Evolutionary conservation across 2,113 vertebrate species (phyloP).

Genomic region (Colius striatus): DNA sequence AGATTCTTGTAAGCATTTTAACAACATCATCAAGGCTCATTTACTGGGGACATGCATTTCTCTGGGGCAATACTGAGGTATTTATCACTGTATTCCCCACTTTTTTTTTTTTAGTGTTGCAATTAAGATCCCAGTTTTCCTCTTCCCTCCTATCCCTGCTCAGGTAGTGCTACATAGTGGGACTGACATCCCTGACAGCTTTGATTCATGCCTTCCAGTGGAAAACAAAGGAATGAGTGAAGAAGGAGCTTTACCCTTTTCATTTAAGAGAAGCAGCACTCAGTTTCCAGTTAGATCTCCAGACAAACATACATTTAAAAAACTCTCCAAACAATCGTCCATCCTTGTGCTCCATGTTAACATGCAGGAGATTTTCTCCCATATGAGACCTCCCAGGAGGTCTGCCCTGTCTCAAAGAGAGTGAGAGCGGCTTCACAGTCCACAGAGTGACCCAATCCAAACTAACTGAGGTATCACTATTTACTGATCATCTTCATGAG

Average conservation of each 20-base stretch:
- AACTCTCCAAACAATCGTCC: neutral
- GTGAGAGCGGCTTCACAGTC: neutral
- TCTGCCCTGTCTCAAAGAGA: neutral
- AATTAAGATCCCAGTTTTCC: neutral
- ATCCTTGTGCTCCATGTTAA: neutral
- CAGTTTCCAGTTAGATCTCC: neutral
- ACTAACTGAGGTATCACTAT: fast-evolving
- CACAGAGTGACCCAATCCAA: neutral
- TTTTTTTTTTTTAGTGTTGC: neutral
- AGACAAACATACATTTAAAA: neutral
- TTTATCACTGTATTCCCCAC: neutral
- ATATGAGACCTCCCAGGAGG: neutral
- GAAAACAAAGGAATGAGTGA: neutral
- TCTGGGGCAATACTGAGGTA: neutral
- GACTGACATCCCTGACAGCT: neutral
- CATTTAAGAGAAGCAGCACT: neutral
- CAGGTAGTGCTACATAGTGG: neutral
- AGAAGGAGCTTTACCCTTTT: neutral
- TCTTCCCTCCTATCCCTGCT: neutral
- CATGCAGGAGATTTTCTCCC: neutral
- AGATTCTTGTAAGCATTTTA: neutral
- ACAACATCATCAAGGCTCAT: neutral
- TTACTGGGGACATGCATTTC: neutral
- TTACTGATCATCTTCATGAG: neutral
- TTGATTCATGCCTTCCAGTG: neutral